Evolutionary conservation across 2,797 vertebrate species (phyloP).

Genomic region (Melopsittacus undulatus): DNA sequence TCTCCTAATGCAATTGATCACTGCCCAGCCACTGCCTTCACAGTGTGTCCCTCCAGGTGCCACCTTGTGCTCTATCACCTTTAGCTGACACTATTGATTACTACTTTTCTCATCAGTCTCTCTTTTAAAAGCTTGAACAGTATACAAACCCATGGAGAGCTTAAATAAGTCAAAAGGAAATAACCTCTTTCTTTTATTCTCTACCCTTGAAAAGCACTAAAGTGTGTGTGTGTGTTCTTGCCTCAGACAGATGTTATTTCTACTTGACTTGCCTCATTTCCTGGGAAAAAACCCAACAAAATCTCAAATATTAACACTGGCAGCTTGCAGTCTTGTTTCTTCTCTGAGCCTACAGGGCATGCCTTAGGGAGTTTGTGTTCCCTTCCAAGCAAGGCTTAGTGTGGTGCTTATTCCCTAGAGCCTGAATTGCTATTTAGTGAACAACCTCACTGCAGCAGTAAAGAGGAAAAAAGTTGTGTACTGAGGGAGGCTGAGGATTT

Average conservation of each 20-base stretch:
- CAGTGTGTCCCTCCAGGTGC: not conserved
- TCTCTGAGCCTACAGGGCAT: not conserved
- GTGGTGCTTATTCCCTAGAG: constrained; percentile 18
- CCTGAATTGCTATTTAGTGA: constrained; percentile 13
- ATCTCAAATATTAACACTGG: constrained; percentile 39
- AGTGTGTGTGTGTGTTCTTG: not conserved
- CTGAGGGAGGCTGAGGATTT: not conserved
- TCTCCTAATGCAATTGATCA: constrained; percentile 46
- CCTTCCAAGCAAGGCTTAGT: not conserved
- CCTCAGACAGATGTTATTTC: constrained; percentile 40
- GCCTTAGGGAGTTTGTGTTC: constrained; percentile 38
- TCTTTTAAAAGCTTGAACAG: constrained; percentile 31
- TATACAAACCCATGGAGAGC: not conserved
- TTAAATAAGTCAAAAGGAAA: constrained; percentile 31
- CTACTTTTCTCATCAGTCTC: constrained; percentile 28
- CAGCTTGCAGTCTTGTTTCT: constrained; percentile 29
- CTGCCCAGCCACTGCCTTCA: not conserved
- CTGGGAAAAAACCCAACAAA: not conserved
- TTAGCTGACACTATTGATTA: constrained; percentile 47
- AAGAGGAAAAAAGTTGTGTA: not conserved
- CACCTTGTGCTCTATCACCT: constrained; percentile 30
- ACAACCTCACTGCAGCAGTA: not conserved
- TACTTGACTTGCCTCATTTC: constrained; percentile 43
- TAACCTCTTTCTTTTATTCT: constrained; percentile 7
- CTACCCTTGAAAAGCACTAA: not conserved